These are phyloP conservation scores for Pterostichus niger DNA, from an alignment of 2,888 invertebrate genomes.

Conservation along the genomic window DNA sequence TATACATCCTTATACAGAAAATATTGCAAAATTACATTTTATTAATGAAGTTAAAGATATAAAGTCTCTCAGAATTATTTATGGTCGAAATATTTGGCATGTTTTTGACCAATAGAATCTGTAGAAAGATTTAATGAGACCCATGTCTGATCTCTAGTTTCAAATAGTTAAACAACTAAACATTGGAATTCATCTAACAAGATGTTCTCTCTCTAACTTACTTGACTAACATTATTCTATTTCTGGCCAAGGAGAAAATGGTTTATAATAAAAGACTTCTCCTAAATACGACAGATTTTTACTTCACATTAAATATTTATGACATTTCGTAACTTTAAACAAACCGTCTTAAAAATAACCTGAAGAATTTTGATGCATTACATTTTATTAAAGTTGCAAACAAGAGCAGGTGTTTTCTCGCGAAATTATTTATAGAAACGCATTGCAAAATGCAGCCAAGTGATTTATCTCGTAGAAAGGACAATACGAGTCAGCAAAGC, in stretches of 20 bases:
- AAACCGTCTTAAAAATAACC: neutral
- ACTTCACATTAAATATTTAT: conserved; percentile 28
- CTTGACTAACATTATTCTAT: conserved; percentile 48
- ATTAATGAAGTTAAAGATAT: neutral
- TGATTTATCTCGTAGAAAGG: neutral
- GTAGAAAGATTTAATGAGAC: conserved; percentile 54
- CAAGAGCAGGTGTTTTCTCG: conserved; percentile 14
- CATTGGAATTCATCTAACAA: conserved; percentile 29
- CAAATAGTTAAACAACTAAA: conserved; percentile 43
- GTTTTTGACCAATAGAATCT: conserved; percentile 28
- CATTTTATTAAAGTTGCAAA: neutral
- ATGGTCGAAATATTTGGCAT: conserved; percentile 33
- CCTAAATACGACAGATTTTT: conserved; percentile 57
- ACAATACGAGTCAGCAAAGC: conserved; percentile 4
- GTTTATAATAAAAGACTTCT: conserved; percentile 56
- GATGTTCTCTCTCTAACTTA: conserved; percentile 1
- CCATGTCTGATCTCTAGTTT: conserved; percentile 47
- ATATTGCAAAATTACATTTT: no score
- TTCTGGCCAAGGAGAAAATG: conserved; percentile 49
- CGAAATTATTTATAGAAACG: neutral
- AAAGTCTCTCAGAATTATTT: conserved; percentile 6
- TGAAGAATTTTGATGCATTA: no score
- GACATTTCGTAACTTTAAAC: conserved; percentile 24
- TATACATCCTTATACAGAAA: no score
- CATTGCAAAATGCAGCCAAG: conserved; percentile 14